phyloP scores from a whole-genome alignment of 2,888 invertebrate species.

The Microchrysa polita region DNA sequence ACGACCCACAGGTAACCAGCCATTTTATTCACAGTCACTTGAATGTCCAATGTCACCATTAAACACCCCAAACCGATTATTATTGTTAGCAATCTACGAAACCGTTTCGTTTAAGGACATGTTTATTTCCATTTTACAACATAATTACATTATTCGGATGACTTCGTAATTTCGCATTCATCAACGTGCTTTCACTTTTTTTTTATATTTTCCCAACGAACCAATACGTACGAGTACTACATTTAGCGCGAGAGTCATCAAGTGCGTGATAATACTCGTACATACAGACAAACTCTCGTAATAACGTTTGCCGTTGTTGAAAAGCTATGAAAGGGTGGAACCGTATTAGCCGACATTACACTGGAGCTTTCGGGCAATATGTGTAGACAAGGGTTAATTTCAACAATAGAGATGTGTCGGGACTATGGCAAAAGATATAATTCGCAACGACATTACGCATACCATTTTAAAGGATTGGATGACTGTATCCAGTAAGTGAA shows the following conservation, averaged over 20 bases:
- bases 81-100: constrained; percentile 7
- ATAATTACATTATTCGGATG: not conserved
- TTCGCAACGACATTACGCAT: not conserved
- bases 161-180: not conserved
- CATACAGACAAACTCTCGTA: too few species aligned
- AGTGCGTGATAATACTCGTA: too few species aligned
- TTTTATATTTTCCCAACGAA: not conserved
- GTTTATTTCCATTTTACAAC: not conserved
- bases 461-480: constrained; percentile 6
- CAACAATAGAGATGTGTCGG: not conserved
- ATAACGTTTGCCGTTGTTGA: too few species aligned
- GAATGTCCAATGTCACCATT: not conserved
- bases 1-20: not conserved
- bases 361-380: too few species aligned
- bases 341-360: too few species aligned
- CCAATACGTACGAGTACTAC: too few species aligned
- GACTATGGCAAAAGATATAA: not conserved
- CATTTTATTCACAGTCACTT: not conserved
- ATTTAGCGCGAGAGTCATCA: too few species aligned
- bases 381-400: constrained; percentile 1
- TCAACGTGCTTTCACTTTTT: not conserved
- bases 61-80: not conserved
- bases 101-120: not conserved
- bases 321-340: too few species aligned
- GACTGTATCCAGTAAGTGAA: not conserved